phyloP scores from a whole-genome alignment of 2,888 invertebrate genomes.

The Drosophila flavopinicola region DNA sequence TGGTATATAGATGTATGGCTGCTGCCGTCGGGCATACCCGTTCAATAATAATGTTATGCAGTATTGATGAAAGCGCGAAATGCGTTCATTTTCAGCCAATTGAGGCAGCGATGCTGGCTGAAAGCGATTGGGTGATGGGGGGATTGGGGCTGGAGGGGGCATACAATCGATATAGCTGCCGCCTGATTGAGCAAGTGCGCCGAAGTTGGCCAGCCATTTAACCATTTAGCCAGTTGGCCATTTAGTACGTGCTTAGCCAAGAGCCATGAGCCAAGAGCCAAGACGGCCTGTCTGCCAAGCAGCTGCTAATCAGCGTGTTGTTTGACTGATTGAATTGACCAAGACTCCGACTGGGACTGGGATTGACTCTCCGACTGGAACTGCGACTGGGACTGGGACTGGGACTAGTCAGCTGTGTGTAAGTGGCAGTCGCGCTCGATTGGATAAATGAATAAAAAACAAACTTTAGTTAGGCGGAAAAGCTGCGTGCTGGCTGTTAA shows the following conservation, averaged over 20 bases:
- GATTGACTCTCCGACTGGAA: slow-evolving; percentile 7
- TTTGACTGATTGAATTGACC: slow-evolving; percentile 79
- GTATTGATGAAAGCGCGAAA: slow-evolving; percentile 71
- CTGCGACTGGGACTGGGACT: slow-evolving; percentile 4
- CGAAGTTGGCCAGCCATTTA: slow-evolving; percentile 36
- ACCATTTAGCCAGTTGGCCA: slow-evolving; percentile 45
- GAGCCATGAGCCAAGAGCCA: slow-evolving; percentile 15
- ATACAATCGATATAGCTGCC: slow-evolving; percentile 19
- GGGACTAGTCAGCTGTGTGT: slow-evolving; percentile 10
- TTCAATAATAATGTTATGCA: neutral
- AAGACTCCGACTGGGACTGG: slow-evolving; percentile 4
- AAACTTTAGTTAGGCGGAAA: slow-evolving; percentile 52
- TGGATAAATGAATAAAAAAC: slow-evolving; percentile 76
- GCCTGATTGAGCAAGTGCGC: slow-evolving; percentile 73
- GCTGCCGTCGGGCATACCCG: too few relatives aligned
- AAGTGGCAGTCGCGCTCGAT: slow-evolving; percentile 59
- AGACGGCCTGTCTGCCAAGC: slow-evolving; percentile 20
- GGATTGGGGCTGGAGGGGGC: neutral
- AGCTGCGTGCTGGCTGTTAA: slow-evolving; percentile 61
- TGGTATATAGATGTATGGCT: too few relatives aligned
- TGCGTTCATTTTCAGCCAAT: slow-evolving; percentile 78
- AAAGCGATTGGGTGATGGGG: slow-evolving; percentile 20
- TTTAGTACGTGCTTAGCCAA: slow-evolving; percentile 63
- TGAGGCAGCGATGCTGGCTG: slow-evolving; percentile 49
- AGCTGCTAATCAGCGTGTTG: slow-evolving; percentile 75